Evolutionary conservation across 2,113 vertebrate genomes (phyloP).

Genomic region (Passer montanus): DNA sequence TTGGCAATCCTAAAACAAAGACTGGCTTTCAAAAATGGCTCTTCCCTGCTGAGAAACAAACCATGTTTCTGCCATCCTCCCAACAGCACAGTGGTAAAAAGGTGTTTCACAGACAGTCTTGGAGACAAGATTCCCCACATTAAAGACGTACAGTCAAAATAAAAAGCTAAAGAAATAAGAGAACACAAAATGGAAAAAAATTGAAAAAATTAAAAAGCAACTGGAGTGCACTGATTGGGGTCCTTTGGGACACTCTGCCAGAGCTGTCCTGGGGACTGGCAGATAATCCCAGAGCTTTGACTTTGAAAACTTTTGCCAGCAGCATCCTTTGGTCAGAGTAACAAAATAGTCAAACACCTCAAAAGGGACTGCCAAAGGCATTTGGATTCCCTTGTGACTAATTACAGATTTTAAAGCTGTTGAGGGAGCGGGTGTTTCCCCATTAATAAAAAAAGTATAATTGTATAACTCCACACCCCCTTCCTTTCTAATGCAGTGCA

Average conservation of each 20-base stretch:
- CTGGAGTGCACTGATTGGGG: neutral
- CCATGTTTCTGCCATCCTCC: neutral
- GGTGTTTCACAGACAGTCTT: neutral
- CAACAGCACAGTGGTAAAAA: neutral
- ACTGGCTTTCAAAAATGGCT: neutral
- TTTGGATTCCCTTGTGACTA: neutral
- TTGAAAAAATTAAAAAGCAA: neutral
- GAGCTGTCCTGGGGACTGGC: neutral
- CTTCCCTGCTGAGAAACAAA: neutral
- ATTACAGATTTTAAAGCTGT: conserved; percentile 17
- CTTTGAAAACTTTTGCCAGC: neutral
- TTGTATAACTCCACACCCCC: neutral
- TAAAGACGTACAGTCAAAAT: neutral
- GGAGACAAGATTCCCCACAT: neutral
- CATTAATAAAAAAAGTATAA: neutral
- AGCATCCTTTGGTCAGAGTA: neutral
- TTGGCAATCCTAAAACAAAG: neutral
- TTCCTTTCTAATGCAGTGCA: conserved; percentile 4
- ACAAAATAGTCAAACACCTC: neutral
- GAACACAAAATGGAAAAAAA: neutral
- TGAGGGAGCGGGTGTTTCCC: conserved; percentile 3
- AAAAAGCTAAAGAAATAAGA: neutral
- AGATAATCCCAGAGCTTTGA: neutral
- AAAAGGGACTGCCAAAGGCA: neutral
- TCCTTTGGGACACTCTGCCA: neutral